Conservation (phyloP, 1,140 invertebrate genomes). For the Hermetia illucens region DNA sequence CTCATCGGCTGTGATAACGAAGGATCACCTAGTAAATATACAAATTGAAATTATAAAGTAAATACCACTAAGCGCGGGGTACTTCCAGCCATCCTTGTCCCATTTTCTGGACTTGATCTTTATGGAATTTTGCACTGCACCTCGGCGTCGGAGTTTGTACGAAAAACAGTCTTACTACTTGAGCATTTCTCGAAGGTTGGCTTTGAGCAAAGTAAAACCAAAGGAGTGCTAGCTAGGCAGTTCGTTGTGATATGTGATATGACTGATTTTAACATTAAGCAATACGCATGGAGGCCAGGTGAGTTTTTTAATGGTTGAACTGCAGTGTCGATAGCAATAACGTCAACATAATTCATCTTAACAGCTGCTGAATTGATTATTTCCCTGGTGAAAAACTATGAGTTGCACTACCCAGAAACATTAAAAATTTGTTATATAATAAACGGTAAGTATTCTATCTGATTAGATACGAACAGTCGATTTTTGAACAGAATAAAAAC, state of each 20-base stretch:
- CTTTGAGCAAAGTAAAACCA: constrained; percentile 39
- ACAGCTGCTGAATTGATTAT: constrained; percentile 70
- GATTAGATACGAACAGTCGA: too few relatives aligned
- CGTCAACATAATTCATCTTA: constrained; percentile 14
- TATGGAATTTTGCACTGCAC: constrained; percentile 67
- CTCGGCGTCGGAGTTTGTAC: constrained; percentile 55
- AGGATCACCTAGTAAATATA: constrained; percentile 54
- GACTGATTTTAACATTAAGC: constrained; percentile 66
- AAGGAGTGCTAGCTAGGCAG: constrained; percentile 43
- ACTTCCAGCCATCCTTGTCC: constrained; percentile 49
- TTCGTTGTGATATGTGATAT: constrained; percentile 71
- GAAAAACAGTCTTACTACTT: constrained; percentile 44
- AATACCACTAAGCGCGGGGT: background rate
- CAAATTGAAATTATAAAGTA: constrained; percentile 3
- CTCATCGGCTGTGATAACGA: constrained; percentile 67
- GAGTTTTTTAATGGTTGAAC: too few relatives aligned
- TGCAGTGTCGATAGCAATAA: too few relatives aligned
- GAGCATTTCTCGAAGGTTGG: constrained; percentile 46
- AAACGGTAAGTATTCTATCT: constrained; percentile 68
- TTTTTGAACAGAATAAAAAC: too few relatives aligned
- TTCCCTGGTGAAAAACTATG: constrained; percentile 65
- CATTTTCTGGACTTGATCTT: constrained; percentile 58
- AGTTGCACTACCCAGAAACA: constrained; percentile 79
- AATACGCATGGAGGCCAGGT: constrained; percentile 78
- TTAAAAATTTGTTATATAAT: constrained; percentile 73